Conservation (phyloP, 2,113 vertebrate species). For the Oplegnathus fasciatus region DNA sequence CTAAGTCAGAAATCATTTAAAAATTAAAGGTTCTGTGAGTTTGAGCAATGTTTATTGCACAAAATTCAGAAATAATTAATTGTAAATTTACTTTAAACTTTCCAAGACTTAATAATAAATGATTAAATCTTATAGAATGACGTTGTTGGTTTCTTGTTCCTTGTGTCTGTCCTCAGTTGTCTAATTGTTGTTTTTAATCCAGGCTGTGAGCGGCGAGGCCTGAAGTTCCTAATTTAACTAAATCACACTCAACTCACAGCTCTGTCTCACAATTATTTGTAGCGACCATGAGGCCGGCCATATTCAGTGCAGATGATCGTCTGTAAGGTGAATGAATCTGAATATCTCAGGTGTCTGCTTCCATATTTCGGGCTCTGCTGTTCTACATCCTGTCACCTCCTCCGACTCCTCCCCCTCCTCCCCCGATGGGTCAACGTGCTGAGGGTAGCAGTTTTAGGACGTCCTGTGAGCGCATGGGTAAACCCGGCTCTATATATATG, state of each 20-base stretch:
- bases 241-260: no score
- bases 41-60: not conserved
- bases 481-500: slow-evolving; percentile 84
- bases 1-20: not conserved
- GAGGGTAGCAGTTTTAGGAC: slow-evolving; percentile 82
- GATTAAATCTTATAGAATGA: no score
- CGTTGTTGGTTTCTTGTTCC: not conserved
- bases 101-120: no score
- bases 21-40: not conserved
- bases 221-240: no score
- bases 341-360: slow-evolving; percentile 37
- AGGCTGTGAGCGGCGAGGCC: not conserved
- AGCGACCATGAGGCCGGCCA: not conserved
- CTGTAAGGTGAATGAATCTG: slow-evolving; percentile 22
- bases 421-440: slow-evolving; percentile 68
- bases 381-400: slow-evolving; percentile 24
- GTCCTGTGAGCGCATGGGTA: slow-evolving; percentile 80
- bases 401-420: not conserved
- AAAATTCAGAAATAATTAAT: not conserved
- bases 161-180: not conserved
- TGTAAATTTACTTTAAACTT: not conserved
- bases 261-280: no score
- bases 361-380: slow-evolving; percentile 6
- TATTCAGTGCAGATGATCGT: not conserved
- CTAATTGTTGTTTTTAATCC: not conserved